Conservation (phyloP, 2,797 vertebrate species). For the Smutsia gigantea region DNA sequence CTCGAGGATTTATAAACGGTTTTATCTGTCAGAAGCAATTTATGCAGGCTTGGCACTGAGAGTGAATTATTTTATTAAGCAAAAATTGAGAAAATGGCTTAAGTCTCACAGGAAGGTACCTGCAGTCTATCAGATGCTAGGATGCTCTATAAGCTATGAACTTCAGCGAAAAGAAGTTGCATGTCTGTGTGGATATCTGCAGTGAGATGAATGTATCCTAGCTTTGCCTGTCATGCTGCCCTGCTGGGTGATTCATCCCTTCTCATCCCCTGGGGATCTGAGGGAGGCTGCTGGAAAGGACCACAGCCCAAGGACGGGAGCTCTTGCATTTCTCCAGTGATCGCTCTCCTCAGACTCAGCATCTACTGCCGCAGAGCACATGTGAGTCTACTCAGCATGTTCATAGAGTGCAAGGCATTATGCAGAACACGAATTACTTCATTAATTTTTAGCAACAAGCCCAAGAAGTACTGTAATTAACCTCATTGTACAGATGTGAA, state of each 20-base stretch:
- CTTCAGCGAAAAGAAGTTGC: background rate
- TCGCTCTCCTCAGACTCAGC: accelerated
- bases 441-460: background rate
- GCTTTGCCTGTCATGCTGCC: background rate
- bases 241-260: background rate
- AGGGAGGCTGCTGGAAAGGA: background rate
- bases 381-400: background rate
- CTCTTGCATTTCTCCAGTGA: background rate
- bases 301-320: background rate
- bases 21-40: constrained; percentile 71
- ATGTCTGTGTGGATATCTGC: background rate
- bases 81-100: constrained; percentile 70
- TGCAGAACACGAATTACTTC: background rate
- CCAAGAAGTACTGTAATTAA: background rate
- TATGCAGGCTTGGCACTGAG: constrained; percentile 45
- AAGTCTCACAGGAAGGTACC: constrained; percentile 60
- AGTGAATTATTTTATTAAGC: constrained; percentile 67
- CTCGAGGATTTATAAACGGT: constrained; percentile 63
- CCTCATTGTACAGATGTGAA: background rate
- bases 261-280: background rate
- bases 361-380: accelerated
- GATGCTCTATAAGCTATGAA: constrained; percentile 16
- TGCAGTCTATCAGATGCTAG: constrained; percentile 60
- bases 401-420: background rate
- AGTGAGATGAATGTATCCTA: background rate